A percentile compares a stretch with the other conserved stretches of the same genome.
Evolutionary conservation across 1,140 invertebrate genomes (phyloP).

Genomic region (Scylla paramamosain): DNA sequence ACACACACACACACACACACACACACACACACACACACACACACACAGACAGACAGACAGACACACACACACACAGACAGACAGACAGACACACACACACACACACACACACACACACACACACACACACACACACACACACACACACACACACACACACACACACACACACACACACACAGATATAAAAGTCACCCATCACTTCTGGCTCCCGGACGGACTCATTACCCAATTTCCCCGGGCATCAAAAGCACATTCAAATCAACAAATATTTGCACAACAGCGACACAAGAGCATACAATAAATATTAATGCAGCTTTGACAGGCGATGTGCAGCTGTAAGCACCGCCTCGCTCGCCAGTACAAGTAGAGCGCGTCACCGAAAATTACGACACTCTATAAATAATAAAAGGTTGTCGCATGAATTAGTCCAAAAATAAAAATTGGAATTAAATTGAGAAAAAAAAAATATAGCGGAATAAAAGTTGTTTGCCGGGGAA

Average conservation of each 20-base stretch:
- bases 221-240: background rate
- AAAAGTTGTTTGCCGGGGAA: no score
- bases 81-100: no score
- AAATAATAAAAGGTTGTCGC: no score
- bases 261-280: slow-evolving; percentile 22
- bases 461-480: no score
- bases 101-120: background rate
- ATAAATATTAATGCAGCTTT: background rate
- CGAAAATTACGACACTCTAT: no score
- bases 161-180: background rate
- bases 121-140: no score
- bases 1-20: no score
- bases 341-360: background rate
- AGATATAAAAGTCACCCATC: background rate
- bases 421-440: no score
- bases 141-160: background rate
- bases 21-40: background rate
- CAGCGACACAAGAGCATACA: background rate
- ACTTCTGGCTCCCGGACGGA: background rate
- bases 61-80: background rate
- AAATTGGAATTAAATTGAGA: no score
- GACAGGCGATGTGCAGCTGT: slow-evolving; percentile 4
- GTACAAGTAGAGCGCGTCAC: background rate
- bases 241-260: background rate
- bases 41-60: no score